phyloP scores from a whole-genome alignment of 30 jellyfish, hydroid and myxozoan genomes.

The Hydractinia echinata region DNA sequence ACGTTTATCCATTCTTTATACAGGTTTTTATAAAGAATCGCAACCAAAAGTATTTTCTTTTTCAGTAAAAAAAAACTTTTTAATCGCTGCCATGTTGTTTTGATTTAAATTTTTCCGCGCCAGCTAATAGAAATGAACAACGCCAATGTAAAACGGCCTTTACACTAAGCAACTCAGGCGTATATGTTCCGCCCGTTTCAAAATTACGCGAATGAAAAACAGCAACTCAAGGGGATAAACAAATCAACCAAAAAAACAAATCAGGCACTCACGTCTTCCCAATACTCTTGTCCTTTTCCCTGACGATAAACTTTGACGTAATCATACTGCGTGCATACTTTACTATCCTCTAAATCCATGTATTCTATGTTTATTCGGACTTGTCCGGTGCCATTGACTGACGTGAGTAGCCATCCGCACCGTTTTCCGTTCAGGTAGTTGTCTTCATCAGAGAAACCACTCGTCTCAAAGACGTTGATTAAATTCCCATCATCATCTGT shows the following conservation, averaged over 20 bases:
- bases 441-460: not conserved
- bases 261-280: conserved; percentile 24
- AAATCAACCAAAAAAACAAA: not conserved
- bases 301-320: conserved; percentile 17
- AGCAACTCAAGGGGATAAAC: not conserved
- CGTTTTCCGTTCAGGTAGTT: not conserved
- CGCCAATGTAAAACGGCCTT: no score
- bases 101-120: no score
- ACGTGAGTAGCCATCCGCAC: conserved; percentile 3
- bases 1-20: no score
- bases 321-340: conserved; percentile 23
- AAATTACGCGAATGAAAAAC: not conserved
- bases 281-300: conserved; percentile 23
- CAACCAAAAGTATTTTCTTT: no score
- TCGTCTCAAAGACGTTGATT: not conserved
- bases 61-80: no score
- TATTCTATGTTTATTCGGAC: conserved; percentile 10
- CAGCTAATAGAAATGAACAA: no score
- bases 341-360: conserved; percentile 27
- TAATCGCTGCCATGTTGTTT: no score
- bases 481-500: not conserved
- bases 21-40: no score
- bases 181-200: no score
- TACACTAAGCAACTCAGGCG: no score
- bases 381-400: conserved; percentile 30